Conservation (phyloP, 2,113 vertebrate genomes). For the Rhagologus leucostigma region DNA sequence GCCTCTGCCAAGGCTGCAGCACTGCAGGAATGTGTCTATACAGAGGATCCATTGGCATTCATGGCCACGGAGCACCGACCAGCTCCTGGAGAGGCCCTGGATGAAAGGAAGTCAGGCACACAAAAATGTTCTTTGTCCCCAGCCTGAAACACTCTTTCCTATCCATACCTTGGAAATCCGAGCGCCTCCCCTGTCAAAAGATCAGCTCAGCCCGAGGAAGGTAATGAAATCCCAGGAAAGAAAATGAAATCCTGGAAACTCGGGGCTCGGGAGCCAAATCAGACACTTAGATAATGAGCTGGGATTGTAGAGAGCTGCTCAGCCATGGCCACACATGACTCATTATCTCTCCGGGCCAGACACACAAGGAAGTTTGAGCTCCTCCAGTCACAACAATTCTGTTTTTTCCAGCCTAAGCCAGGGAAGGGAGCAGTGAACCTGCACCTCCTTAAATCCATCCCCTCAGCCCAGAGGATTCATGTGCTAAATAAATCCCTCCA, state of each 20-base stretch:
- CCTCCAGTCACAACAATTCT: conserved; percentile 19
- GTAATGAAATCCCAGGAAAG: conserved; percentile 31
- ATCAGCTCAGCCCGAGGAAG: not conserved
- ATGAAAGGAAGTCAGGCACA: conserved; percentile 14
- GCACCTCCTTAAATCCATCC: not conserved
- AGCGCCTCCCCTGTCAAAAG: not conserved
- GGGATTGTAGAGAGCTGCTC: conserved; percentile 38
- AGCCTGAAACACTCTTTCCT: not conserved
- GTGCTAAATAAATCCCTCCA: not conserved
- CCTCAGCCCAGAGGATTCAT: not conserved
- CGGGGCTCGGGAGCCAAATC: conserved; percentile 15
- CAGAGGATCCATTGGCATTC: conserved; percentile 31
- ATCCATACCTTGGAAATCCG: not conserved
- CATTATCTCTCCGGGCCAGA: conserved; percentile 41
- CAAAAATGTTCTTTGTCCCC: conserved; percentile 16
- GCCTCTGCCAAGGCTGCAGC: conserved; percentile 31
- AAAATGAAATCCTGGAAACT: conserved; percentile 40
- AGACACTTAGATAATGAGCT: conserved; percentile 57
- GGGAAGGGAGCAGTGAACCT: not conserved
- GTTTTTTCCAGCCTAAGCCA: not conserved
- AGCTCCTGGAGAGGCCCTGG: not conserved
- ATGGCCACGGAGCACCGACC: not conserved
- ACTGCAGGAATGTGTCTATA: conserved; percentile 3
- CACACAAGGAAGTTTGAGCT: conserved; percentile 19
- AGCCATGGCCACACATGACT: conserved; percentile 52